Conservation (phyloP, 2,797 vertebrate genomes). For the Pelobates cultripes region DNA sequence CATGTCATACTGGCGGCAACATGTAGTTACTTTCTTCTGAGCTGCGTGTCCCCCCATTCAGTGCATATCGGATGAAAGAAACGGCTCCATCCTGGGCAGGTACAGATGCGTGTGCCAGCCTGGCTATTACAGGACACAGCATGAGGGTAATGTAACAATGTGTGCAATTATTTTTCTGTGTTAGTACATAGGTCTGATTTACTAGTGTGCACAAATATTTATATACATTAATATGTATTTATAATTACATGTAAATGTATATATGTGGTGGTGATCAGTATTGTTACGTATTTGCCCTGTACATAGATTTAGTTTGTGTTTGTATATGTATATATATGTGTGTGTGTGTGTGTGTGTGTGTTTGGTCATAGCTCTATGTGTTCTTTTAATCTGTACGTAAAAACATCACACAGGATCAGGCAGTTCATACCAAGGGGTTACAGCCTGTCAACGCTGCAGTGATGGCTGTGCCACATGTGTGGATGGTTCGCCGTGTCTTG, state of each 20-base stretch:
- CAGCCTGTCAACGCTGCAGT: slow-evolving; percentile 80
- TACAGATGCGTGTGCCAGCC: slow-evolving; percentile 88
- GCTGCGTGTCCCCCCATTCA: slow-evolving; percentile 61
- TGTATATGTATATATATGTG: too few relatives aligned
- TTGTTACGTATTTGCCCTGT: neutral
- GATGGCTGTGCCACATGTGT: slow-evolving; percentile 82
- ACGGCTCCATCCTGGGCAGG: slow-evolving; percentile 84
- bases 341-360: neutral
- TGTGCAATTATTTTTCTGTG: slow-evolving; percentile 28
- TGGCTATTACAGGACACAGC: slow-evolving; percentile 78
- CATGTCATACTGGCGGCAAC: slow-evolving; percentile 1
- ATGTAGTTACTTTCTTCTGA: slow-evolving; percentile 20
- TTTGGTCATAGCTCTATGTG: neutral
- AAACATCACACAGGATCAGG: slow-evolving; percentile 58
- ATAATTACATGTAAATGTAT: neutral
- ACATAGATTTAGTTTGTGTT: neutral
- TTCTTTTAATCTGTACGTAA: neutral
- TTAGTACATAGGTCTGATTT: slow-evolving; percentile 16
- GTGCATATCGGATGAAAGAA: slow-evolving; percentile 81
- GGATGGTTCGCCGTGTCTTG: slow-evolving; percentile 82
- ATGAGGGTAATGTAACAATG: slow-evolving; percentile 50
- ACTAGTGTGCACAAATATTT: neutral
- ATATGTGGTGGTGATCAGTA: slow-evolving; percentile 2
- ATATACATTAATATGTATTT: neutral
- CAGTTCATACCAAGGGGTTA: slow-evolving; percentile 16